These are phyloP conservation scores for Ooceraea biroi DNA, from an alignment of 1,140 invertebrate species.

Conservation along the genomic window DNA sequence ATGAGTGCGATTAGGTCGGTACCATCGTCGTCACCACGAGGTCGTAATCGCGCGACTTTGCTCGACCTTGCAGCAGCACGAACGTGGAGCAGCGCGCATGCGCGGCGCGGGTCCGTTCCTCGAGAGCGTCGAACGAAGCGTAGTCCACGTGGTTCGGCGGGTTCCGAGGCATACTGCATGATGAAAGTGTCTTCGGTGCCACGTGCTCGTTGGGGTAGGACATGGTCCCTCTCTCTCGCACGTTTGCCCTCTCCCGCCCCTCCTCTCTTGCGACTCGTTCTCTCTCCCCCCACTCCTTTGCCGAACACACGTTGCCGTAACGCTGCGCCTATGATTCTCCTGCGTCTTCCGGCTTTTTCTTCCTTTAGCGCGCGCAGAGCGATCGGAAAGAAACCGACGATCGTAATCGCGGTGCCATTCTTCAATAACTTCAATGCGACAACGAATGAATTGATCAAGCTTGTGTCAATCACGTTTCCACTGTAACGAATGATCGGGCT, in stretches of 20 bases:
- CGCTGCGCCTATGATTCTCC: conserved; percentile 38
- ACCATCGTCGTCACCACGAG: conserved; percentile 46
- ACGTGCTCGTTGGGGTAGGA: conserved; percentile 84
- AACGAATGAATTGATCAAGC: too few relatives aligned
- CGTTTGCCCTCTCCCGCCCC: conserved; percentile 28
- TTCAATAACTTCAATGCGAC: too few relatives aligned
- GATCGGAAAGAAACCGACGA: background rate
- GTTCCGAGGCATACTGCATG: conserved; percentile 73
- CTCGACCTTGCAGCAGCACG: conserved; percentile 77
- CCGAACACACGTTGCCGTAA: conserved; percentile 35
- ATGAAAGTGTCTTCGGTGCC: conserved; percentile 81
- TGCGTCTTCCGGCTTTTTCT: conserved; percentile 43
- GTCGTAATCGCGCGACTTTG: conserved; percentile 78
- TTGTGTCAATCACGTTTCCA: too few relatives aligned
- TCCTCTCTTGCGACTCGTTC: conserved; percentile 48
- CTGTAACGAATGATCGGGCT: too few relatives aligned
- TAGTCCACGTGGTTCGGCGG: conserved; percentile 80
- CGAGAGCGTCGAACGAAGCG: conserved; percentile 79
- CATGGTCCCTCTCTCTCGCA: conserved; percentile 78
- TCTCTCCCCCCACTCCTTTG: conserved; percentile 32
- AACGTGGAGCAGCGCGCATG: conserved; percentile 76
- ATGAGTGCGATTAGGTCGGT: conserved; percentile 60
- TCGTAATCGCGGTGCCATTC: background rate
- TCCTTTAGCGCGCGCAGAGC: conserved; percentile 15
- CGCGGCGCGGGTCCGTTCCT: conserved; percentile 76